A percentile compares a stretch with the other conserved stretches of the same genome.
These are phyloP conservation scores for Hybognathus amarus DNA, from an alignment of 2,797 vertebrate genomes.

Conservation along the genomic window DNA sequence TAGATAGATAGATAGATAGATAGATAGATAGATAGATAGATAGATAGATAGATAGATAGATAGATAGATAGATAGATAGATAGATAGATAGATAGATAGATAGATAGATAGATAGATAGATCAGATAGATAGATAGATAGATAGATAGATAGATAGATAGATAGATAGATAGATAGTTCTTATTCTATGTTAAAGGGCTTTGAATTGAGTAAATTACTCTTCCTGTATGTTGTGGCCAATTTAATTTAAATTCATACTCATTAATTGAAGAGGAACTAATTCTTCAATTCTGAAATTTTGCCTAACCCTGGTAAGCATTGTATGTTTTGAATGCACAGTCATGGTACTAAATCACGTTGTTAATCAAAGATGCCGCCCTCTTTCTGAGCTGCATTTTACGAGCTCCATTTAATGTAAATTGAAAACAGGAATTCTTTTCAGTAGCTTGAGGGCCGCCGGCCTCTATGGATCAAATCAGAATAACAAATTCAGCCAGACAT, in stretches of 20 bases:
- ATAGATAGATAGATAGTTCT: background rate
- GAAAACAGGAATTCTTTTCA: constrained; percentile 38
- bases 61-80: background rate
- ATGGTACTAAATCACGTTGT: constrained; percentile 1
- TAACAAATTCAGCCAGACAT: constrained; percentile 40
- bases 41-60: background rate
- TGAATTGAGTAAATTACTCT: no score
- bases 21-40: background rate
- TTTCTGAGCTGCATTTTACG: constrained; percentile 9
- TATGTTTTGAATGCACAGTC: background rate
- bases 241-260: background rate
- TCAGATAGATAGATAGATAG: background rate
- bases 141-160: background rate
- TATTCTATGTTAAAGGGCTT: no score
- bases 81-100: background rate
- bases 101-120: background rate
- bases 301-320: background rate
- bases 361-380: constrained; percentile 5
- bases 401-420: constrained; percentile 50
- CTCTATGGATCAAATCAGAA: constrained; percentile 47
- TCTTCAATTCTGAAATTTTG: background rate
- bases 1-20: background rate
- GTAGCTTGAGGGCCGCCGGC: constrained; percentile 20
- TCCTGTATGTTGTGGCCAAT: no score
- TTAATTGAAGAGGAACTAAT: background rate